Conservation (phyloP, 1,140 invertebrate genomes). For the Trachymyrmex septentrionalis region DNA sequence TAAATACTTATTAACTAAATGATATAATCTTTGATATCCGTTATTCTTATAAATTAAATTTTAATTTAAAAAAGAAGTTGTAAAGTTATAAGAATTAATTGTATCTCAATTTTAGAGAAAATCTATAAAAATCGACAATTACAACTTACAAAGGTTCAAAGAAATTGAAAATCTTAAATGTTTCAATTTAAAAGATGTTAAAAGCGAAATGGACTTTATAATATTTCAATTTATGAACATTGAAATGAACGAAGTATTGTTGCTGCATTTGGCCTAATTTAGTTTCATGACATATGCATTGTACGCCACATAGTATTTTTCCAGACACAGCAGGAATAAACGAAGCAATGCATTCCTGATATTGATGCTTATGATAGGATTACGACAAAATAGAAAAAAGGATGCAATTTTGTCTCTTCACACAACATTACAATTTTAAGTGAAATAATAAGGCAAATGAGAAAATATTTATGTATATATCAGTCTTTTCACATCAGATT, state of each 20-base stretch:
- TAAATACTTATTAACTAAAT: slow-evolving; percentile 35
- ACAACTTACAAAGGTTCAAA: slow-evolving; percentile 15
- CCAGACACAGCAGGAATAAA: background rate
- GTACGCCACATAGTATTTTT: background rate
- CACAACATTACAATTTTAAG: background rate
- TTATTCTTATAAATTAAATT: slow-evolving; percentile 59
- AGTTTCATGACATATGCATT: slow-evolving; percentile 29
- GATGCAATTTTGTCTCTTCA: background rate
- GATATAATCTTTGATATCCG: slow-evolving; percentile 52
- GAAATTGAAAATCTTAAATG: background rate
- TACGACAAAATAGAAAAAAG: background rate
- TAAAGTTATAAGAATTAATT: slow-evolving; percentile 45
- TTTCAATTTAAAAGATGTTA: slow-evolving; percentile 26
- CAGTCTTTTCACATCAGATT: background rate
- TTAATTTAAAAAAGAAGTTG: slow-evolving; percentile 25
- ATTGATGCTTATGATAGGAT: background rate
- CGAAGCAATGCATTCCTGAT: background rate
- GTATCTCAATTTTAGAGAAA: slow-evolving; percentile 10
- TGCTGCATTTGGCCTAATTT: slow-evolving; percentile 53
- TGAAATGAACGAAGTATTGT: slow-evolving; percentile 32
- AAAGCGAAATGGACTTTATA: background rate
- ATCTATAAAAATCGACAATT: slow-evolving; percentile 5
- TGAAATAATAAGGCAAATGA: background rate
- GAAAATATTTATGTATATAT: background rate
- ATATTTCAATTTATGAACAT: background rate